These are phyloP conservation scores for Merluccius polli DNA, from an alignment of 2,797 vertebrate species.

Conservation along the genomic window DNA sequence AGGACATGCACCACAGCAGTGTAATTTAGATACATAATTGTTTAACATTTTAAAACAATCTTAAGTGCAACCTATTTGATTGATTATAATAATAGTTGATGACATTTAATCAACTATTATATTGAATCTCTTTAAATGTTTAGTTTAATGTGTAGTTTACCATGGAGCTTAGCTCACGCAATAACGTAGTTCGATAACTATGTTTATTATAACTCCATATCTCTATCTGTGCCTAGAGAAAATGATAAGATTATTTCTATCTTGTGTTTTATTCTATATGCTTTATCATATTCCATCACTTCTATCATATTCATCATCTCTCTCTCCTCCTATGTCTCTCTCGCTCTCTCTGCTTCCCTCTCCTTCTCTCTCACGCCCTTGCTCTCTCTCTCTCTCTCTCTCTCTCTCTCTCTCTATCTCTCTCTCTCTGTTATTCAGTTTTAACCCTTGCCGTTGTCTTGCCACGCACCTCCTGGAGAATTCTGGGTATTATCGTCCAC, in stretches of 20 bases:
- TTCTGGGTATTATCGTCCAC: slow-evolving; percentile 24
- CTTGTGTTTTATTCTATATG: background rate
- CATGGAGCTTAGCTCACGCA: background rate
- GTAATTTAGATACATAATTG: too few species aligned
- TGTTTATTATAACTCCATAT: background rate
- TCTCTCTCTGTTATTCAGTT: background rate
- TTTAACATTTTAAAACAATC: background rate
- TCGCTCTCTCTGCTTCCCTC: background rate
- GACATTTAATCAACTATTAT: too few species aligned
- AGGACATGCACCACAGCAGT: too few species aligned
- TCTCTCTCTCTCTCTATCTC: background rate
- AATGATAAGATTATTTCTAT: too few species aligned
- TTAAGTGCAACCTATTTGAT: background rate
- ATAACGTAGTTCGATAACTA: background rate
- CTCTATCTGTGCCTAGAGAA: background rate
- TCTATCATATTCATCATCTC: background rate
- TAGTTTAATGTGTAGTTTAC: background rate
- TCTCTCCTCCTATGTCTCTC: background rate
- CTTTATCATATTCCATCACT: background rate
- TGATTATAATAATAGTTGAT: too few species aligned
- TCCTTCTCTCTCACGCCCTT: background rate
- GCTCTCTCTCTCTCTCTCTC: background rate
- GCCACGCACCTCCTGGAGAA: slow-evolving; percentile 8
- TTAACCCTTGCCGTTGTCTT: background rate
- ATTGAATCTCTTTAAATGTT: too few species aligned